These are phyloP conservation scores for Hydrochoerus hydrochaeris DNA, from an alignment of 2,113 vertebrate species.

Conservation along the genomic window DNA sequence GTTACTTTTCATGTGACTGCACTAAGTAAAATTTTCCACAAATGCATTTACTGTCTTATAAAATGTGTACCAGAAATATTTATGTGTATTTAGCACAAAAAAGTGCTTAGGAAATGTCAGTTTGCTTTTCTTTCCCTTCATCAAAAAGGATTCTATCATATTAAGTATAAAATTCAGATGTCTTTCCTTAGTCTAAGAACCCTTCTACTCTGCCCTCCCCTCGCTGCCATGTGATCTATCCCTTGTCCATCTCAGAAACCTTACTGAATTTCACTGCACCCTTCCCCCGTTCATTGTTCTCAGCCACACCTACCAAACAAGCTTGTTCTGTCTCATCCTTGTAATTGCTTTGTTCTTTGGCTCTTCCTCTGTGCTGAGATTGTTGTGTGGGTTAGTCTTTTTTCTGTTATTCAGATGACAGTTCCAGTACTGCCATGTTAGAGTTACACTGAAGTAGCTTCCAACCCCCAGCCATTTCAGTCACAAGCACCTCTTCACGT, in stretches of 20 bases:
- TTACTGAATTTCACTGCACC: background rate
- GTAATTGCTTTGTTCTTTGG: slow-evolving; percentile 47
- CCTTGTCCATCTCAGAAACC: background rate
- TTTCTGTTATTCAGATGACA: background rate
- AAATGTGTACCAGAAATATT: background rate
- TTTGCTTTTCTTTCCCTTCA: background rate
- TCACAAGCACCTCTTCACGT: background rate
- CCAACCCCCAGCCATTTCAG: background rate
- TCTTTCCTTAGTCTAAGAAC: background rate
- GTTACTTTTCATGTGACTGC: background rate
- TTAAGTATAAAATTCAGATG: background rate
- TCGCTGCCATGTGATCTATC: background rate
- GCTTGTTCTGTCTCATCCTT: background rate
- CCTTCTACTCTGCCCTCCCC: background rate
- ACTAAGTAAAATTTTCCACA: background rate
- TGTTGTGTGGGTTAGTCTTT: background rate
- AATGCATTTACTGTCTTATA: background rate
- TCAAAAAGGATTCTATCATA: background rate
- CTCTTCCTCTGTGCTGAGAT: slow-evolving; percentile 37
- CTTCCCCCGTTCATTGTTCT: background rate
- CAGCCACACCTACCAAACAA: background rate
- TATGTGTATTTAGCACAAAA: background rate
- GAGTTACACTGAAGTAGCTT: background rate
- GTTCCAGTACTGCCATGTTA: background rate
- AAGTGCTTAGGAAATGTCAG: background rate